Evolutionary conservation across 2,797 vertebrate genomes (phyloP).

Genomic region (Astyanax mexicanus): DNA sequence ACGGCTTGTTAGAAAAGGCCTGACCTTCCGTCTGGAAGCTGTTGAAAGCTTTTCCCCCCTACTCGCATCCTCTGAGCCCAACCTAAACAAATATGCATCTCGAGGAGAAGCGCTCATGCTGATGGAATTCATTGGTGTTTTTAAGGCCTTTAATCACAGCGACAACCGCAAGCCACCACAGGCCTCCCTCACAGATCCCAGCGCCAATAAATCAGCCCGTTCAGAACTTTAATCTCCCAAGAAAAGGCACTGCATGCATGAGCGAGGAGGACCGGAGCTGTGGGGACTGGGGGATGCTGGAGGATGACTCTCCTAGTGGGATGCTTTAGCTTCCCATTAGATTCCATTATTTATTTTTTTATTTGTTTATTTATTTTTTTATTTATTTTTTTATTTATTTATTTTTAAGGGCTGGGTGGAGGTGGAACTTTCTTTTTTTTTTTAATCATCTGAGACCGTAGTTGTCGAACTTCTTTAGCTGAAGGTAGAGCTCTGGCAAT

Average conservation of each 20-base stretch:
- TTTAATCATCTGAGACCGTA: too few relatives aligned
- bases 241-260: background rate
- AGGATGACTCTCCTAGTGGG: too few relatives aligned
- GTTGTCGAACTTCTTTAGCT: too few relatives aligned
- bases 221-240: conserved; percentile 23
- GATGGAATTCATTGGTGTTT: conserved; percentile 51
- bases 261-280: background rate
- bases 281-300: conserved; percentile 9
- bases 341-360: background rate
- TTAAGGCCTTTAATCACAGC: conserved; percentile 50
- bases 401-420: background rate
- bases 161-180: conserved; percentile 40
- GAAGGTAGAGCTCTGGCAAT: too few relatives aligned
- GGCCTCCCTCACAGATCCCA: conserved; percentile 36
- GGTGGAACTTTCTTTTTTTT: background rate
- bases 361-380: too few relatives aligned
- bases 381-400: too few relatives aligned
- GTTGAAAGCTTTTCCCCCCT: conserved; percentile 15
- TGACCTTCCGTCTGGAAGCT: conserved; percentile 43
- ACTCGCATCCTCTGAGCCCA: conserved; percentile 30
- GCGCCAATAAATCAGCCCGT: conserved; percentile 25
- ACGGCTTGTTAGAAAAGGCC: conserved; percentile 17
- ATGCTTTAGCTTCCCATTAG: background rate
- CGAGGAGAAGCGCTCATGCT: conserved; percentile 34
- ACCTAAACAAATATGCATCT: conserved; percentile 34